Percentiles rank a stretch among this genome's conserved stretches.
Conservation (phyloP, 2,888 invertebrate species). For the Apamea crenata region DNA sequence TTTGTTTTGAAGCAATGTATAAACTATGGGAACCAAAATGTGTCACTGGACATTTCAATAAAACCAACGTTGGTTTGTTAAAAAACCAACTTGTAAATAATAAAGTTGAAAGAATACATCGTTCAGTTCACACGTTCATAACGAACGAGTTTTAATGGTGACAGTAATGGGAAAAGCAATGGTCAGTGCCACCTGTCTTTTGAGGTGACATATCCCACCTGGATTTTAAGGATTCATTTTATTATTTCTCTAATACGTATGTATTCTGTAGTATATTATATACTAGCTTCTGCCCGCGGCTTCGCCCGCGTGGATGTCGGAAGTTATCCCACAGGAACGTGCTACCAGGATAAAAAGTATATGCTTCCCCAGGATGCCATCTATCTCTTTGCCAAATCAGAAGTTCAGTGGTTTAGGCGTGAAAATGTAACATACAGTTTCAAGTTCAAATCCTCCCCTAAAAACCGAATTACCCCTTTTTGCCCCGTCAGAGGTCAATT, state of each 20-base stretch:
- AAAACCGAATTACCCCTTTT: no score
- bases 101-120: background rate
- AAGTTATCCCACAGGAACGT: no score
- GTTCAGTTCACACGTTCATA: conserved; percentile 18
- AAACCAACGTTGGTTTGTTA: background rate
- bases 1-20: background rate
- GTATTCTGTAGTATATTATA: background rate
- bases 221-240: conserved; percentile 11
- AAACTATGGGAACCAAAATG: background rate
- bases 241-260: background rate
- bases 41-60: background rate
- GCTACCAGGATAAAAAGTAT: no score
- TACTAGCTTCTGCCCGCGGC: no score
- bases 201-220: background rate
- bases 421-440: no score
- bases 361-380: no score
- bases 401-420: no score
- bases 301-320: no score
- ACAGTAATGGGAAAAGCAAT: conserved; percentile 10
- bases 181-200: conserved; percentile 16
- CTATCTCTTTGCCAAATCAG: no score
- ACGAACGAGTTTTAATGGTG: background rate
- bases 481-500: no score
- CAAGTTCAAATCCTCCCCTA: no score
- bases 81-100: background rate